A percentile compares a stretch with the other conserved stretches of the same genome.
phyloP scores from a whole-genome alignment of 1,140 invertebrate genomes.

The Dryas iulia region DNA sequence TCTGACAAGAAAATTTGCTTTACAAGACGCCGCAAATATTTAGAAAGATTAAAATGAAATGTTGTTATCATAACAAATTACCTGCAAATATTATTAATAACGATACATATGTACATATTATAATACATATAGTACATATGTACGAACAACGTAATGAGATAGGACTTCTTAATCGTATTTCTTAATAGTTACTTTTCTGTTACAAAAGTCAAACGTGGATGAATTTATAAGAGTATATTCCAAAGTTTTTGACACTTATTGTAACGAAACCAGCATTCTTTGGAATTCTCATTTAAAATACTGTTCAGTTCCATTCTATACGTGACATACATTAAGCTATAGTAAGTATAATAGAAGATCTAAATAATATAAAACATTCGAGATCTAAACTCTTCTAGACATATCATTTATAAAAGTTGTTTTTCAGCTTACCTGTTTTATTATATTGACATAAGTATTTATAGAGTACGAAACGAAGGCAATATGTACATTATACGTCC shows the following conservation, averaged over 20 bases:
- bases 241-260: too few relatives aligned
- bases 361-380: too few relatives aligned
- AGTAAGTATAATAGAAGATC: background rate
- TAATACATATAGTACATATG: too few relatives aligned
- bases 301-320: background rate
- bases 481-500: background rate
- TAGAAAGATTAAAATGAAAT: background rate
- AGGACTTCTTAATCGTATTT: too few relatives aligned
- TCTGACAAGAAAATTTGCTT: conserved; percentile 30
- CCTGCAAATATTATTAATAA: background rate
- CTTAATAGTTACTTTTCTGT: too few relatives aligned
- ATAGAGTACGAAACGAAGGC: background rate
- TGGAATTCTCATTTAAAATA: too few relatives aligned
- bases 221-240: too few relatives aligned
- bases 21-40: conserved; percentile 11
- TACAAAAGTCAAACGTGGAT: too few relatives aligned
- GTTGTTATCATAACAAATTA: background rate
- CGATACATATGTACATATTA: too few relatives aligned
- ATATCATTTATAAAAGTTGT: background rate
- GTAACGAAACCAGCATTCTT: too few relatives aligned
- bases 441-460: background rate
- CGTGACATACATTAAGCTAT: background rate
- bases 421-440: background rate
- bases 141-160: too few relatives aligned
- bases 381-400: too few relatives aligned